phyloP scores from a whole-genome alignment of 1,140 invertebrate species.

The Anastrepha ludens region DNA sequence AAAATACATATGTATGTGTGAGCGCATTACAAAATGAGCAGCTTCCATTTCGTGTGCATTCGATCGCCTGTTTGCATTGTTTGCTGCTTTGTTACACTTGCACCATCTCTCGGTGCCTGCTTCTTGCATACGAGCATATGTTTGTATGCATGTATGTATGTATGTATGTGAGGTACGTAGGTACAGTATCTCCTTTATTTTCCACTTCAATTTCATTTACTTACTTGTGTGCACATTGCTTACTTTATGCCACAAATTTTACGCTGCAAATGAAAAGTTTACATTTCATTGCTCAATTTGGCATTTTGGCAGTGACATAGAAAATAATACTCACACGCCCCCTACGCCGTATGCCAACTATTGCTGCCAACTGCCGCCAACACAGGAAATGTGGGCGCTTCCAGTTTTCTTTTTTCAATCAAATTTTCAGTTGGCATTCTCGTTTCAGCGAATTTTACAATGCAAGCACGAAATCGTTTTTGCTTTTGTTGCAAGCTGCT shows the following conservation, averaged over 20 bases:
- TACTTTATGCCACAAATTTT: slow-evolving; percentile 45
- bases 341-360: not conserved
- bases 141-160: no score
- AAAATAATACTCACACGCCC: slow-evolving; percentile 50
- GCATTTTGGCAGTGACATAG: slow-evolving; percentile 49
- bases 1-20: not conserved
- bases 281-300: slow-evolving; percentile 53
- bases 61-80: not conserved
- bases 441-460: not conserved
- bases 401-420: not conserved
- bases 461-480: not conserved
- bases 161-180: not conserved
- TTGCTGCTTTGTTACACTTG: not conserved
- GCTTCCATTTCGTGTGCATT: not conserved
- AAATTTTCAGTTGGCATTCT: not conserved
- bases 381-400: slow-evolving; percentile 28
- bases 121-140: not conserved
- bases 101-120: not conserved
- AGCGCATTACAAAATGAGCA: not conserved
- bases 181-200: slow-evolving; percentile 35
- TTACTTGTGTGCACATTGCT: not conserved
- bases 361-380: not conserved
- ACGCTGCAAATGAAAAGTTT: slow-evolving; percentile 45
- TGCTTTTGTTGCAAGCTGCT: no score
- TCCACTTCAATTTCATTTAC: slow-evolving; percentile 43